Percentiles rank a stretch among this genome's conserved stretches.
Conservation (phyloP, 2,797 vertebrate species). For the Falco columbarius region DNA sequence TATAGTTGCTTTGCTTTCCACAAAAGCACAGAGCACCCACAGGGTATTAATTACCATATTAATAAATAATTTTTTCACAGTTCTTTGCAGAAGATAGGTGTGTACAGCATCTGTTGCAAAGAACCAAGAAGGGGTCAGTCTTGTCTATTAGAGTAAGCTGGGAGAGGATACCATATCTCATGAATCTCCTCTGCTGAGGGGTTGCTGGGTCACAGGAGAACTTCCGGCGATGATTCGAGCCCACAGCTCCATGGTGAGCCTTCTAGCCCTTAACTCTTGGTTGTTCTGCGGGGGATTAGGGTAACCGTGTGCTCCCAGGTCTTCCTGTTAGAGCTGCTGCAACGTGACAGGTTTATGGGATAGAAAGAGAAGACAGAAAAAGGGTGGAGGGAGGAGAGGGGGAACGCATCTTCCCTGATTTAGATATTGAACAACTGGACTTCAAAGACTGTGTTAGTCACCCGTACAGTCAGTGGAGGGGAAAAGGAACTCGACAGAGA, state of each 20-base stretch:
- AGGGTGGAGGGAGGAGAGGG: neutral
- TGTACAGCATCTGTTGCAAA: neutral
- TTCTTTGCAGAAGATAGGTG: neutral
- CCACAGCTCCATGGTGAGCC: neutral
- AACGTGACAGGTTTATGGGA: neutral
- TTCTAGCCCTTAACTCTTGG: neutral
- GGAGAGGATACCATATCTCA: neutral
- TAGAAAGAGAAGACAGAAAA: neutral
- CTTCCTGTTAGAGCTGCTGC: neutral
- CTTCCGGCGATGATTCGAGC: neutral
- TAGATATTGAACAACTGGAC: conserved; percentile 29
- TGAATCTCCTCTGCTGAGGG: neutral
- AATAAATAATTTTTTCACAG: neutral
- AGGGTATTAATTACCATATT: neutral
- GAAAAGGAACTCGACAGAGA: neutral
- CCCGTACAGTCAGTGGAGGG: neutral
- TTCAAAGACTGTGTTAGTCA: conserved; percentile 17
- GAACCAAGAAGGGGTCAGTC: neutral
- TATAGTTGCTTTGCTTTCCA: conserved; percentile 28
- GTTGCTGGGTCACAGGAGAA: neutral
- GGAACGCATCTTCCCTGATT: neutral
- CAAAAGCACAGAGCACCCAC: neutral
- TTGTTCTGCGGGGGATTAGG: neutral
- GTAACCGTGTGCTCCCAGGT: neutral
- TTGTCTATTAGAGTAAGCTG: neutral